A percentile compares a stretch with the other conserved stretches of the same genome.
Evolutionary conservation across 2,888 invertebrate species (phyloP).

Genomic region (Hoplodrina ambigua): DNA sequence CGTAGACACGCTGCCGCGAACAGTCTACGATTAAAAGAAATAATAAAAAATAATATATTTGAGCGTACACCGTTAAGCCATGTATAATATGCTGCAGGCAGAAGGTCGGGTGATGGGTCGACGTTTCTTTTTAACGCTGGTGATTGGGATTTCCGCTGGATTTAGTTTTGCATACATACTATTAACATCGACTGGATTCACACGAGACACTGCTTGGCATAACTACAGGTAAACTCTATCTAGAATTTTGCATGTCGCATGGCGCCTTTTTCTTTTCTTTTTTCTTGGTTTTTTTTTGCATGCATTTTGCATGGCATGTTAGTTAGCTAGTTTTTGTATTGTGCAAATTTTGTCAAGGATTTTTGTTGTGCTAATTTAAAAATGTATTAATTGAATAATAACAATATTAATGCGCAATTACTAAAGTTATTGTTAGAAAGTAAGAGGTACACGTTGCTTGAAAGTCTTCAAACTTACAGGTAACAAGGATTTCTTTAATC

Average conservation of each 20-base stretch:
- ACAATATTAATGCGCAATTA: neutral
- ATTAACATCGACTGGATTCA: conserved; percentile 90
- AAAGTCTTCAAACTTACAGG: neutral
- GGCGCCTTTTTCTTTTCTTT: conserved; percentile 42
- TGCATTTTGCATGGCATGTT: conserved; percentile 39
- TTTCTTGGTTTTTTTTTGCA: conserved; percentile 36
- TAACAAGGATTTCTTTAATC: neutral
- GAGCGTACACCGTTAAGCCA: conserved; percentile 58
- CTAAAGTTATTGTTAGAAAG: neutral
- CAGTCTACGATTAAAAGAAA: conserved; percentile 35
- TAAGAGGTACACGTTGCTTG: neutral
- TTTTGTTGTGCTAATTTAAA: neutral
- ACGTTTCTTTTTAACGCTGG: conserved; percentile 93
- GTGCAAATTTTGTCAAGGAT: neutral
- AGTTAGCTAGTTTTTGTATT: conserved; percentile 31
- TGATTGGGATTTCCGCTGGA: conserved; percentile 93
- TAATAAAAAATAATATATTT: conserved; percentile 29
- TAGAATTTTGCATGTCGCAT: conserved; percentile 70
- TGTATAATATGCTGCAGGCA: conserved; percentile 78
- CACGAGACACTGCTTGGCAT: conserved; percentile 83
- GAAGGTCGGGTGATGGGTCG: conserved; percentile 91
- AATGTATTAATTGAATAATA: neutral
- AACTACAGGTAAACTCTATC: conserved; percentile 87
- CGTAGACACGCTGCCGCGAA: conserved; percentile 51
- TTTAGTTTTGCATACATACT: conserved; percentile 94